phyloP scores from a whole-genome alignment of 2,797 vertebrate genomes.

The Diplodus puntazzo region DNA sequence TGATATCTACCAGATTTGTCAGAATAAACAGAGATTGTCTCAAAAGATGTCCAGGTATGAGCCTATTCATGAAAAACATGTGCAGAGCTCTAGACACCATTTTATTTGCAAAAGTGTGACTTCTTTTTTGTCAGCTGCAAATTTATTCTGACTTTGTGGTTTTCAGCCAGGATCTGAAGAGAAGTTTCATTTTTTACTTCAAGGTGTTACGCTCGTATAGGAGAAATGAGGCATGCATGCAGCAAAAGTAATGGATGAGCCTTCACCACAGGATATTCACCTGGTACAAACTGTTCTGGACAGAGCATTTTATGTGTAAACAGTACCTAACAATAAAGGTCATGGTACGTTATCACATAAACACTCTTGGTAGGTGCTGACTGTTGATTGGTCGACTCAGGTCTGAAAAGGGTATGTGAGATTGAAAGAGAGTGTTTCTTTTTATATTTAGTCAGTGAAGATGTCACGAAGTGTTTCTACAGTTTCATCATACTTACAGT shows the following conservation, averaged over 20 bases:
- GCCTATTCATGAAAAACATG: too few relatives aligned
- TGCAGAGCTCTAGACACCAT: too few relatives aligned
- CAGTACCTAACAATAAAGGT: background rate
- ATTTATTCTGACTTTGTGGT: background rate
- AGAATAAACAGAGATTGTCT: too few relatives aligned
- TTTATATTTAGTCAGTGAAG: background rate
- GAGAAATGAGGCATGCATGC: background rate
- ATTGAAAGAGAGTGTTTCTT: background rate
- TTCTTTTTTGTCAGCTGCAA: background rate
- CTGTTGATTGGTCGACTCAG: constrained; percentile 6
- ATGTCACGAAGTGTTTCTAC: constrained; percentile 49
- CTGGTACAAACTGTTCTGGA: background rate
- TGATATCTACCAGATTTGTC: too few relatives aligned
- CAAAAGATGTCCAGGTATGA: too few relatives aligned
- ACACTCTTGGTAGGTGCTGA: background rate
- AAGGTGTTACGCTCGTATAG: background rate
- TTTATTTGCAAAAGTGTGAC: background rate
- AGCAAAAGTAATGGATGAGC: background rate
- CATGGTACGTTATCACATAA: background rate
- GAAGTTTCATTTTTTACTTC: constrained; percentile 14
- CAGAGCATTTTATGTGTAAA: background rate
- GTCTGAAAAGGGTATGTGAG: constrained; percentile 2
- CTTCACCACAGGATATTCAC: constrained; percentile 15
- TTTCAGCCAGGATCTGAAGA: background rate
- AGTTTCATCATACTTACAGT: constrained; percentile 78